These are phyloP conservation scores for Lingula anatina DNA, from an alignment of 2,888 invertebrate species.

Conservation along the genomic window DNA sequence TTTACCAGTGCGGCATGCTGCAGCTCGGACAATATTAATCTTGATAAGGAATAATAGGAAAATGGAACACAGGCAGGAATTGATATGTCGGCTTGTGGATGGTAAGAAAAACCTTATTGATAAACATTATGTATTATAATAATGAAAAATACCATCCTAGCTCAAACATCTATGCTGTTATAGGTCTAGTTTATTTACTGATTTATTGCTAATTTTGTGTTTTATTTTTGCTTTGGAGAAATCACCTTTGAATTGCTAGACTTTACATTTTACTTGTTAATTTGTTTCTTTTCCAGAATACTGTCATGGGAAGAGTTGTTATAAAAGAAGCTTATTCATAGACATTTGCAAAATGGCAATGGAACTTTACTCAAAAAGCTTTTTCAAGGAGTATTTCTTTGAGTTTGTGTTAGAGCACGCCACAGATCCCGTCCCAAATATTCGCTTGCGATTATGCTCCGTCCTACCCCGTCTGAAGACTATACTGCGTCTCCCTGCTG, in stretches of 20 bases:
- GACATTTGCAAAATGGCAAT: slow-evolving; percentile 63
- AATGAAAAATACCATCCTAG: too few relatives aligned
- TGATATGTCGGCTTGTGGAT: slow-evolving; percentile 58
- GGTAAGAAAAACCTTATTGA: slow-evolving; percentile 33
- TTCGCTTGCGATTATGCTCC: slow-evolving; percentile 58
- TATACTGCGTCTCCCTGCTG: slow-evolving; percentile 60
- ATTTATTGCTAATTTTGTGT: too few relatives aligned
- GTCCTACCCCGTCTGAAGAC: slow-evolving; percentile 61
- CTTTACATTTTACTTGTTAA: neutral
- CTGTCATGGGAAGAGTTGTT: slow-evolving; percentile 61
- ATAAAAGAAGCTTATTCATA: slow-evolving; percentile 64
- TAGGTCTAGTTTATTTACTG: neutral
- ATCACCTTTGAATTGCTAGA: neutral
- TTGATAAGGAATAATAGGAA: slow-evolving; percentile 62
- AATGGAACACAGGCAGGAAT: slow-evolving; percentile 60
- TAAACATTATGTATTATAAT: neutral
- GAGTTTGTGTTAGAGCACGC: slow-evolving; percentile 59
- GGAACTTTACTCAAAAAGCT: slow-evolving; percentile 64
- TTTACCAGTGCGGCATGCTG: slow-evolving; percentile 65
- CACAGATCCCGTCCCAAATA: slow-evolving; percentile 54
- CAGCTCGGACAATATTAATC: slow-evolving; percentile 61
- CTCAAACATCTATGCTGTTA: too few relatives aligned
- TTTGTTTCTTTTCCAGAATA: slow-evolving; percentile 55
- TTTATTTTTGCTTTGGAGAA: neutral
- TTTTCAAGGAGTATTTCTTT: slow-evolving; percentile 68